Evolutionary conservation across 2,797 vertebrate species (phyloP).

Genomic region (Kryptopterus vitreolus): DNA sequence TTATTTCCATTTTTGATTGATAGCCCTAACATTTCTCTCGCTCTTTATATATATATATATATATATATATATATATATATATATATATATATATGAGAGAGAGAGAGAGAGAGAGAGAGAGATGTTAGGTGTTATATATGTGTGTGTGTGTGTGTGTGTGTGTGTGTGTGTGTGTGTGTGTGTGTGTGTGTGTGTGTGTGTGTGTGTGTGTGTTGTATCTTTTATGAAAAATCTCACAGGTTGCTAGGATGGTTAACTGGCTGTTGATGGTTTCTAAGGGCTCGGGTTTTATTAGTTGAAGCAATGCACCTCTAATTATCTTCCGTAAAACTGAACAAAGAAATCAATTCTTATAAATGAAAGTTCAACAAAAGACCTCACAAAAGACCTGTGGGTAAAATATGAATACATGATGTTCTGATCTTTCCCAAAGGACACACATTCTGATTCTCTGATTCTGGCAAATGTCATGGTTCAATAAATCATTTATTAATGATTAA

Average conservation of each 20-base stretch:
- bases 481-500: too few relatives aligned
- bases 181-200: too few relatives aligned
- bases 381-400: neutral
- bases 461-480: neutral
- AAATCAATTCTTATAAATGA: neutral
- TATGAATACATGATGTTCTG: neutral
- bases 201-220: too few relatives aligned
- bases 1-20: too few relatives aligned
- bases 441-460: neutral
- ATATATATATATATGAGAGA: too few relatives aligned
- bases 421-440: neutral
- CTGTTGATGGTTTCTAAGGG: neutral
- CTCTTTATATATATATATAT: too few relatives aligned
- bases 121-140: too few relatives aligned
- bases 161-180: too few relatives aligned
- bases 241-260: neutral
- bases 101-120: too few relatives aligned
- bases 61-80: too few relatives aligned
- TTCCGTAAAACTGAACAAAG: neutral
- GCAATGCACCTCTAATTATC: neutral
- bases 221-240: neutral
- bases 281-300: neutral
- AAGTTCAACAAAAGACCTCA: neutral
- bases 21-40: too few relatives aligned
- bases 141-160: too few relatives aligned